A percentile compares a stretch with the other conserved stretches of the same genome.
These are phyloP conservation scores for Melanchra persicariae DNA, from an alignment of 2,888 invertebrate species.

Conservation along the genomic window DNA sequence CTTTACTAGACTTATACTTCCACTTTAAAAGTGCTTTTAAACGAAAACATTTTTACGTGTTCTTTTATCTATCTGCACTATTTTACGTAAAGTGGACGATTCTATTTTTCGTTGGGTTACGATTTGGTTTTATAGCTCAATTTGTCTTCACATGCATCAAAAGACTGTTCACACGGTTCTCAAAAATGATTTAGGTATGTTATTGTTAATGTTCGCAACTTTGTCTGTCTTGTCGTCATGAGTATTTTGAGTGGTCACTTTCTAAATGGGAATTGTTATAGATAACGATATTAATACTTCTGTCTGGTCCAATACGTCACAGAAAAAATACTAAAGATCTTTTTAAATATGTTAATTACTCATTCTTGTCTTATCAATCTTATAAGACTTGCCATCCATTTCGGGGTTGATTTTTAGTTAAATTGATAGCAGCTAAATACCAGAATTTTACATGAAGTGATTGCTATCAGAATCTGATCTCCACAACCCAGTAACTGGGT, in stretches of 20 bases:
- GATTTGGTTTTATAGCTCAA: conserved; percentile 54
- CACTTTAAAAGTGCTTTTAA: neutral
- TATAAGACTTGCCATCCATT: too few relatives aligned
- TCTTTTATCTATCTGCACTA: conserved; percentile 14
- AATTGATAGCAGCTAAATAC: too few relatives aligned
- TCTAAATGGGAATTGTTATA: neutral
- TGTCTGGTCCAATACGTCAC: neutral
- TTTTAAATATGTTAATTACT: too few relatives aligned
- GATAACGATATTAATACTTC: neutral
- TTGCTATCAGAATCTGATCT: too few relatives aligned
- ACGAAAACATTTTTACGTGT: conserved; percentile 5
- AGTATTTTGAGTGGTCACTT: neutral
- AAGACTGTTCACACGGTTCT: conserved; percentile 21
- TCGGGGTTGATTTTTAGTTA: too few relatives aligned
- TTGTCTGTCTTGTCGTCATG: neutral
- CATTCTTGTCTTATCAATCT: too few relatives aligned
- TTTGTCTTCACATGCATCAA: conserved; percentile 50
- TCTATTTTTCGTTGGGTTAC: conserved; percentile 24
- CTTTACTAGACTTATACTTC: neutral
- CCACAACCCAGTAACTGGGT: too few relatives aligned
- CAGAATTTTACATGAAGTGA: too few relatives aligned
- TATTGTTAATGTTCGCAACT: conserved; percentile 17
- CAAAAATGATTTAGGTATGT: conserved; percentile 37
- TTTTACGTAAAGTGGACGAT: conserved; percentile 41
- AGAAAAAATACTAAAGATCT: neutral